These are phyloP conservation scores for Drosophila atripex DNA, from an alignment of 2,888 invertebrate species.

Conservation along the genomic window DNA sequence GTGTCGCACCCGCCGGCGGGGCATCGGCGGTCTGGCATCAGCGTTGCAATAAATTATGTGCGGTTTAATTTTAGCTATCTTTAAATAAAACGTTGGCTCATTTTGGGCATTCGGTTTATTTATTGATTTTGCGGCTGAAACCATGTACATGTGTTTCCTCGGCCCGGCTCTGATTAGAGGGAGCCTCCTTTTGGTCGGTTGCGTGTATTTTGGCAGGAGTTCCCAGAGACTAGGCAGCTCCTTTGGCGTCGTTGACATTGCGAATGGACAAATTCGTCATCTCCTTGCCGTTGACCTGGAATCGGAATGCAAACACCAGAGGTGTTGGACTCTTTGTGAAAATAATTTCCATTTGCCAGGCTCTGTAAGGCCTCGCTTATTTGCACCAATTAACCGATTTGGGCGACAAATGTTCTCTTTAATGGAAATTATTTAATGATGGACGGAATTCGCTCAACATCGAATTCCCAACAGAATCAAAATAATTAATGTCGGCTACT, in stretches of 20 bases:
- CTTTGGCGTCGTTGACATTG: slow-evolving; percentile 4
- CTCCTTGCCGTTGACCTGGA: neutral
- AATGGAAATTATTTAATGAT: slow-evolving; percentile 15
- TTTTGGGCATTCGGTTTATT: slow-evolving; percentile 46
- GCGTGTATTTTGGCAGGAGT: neutral
- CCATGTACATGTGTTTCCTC: slow-evolving; percentile 24
- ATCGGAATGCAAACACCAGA: neutral
- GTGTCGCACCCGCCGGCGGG: slow-evolving; percentile 38
- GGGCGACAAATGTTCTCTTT: slow-evolving; percentile 7
- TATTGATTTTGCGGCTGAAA: slow-evolving; percentile 71
- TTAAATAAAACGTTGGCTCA: slow-evolving; percentile 49
- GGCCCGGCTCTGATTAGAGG: slow-evolving; percentile 28
- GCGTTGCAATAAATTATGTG: slow-evolving; percentile 52
- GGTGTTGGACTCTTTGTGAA: slow-evolving; percentile 15
- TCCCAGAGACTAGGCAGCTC: neutral
- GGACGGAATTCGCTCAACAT: slow-evolving; percentile 24
- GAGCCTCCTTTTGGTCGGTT: slow-evolving; percentile 16
- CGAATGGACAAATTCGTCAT: neutral
- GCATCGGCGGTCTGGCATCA: slow-evolving; percentile 29
- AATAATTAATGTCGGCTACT: slow-evolving; percentile 40
- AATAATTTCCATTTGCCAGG: slow-evolving; percentile 24
- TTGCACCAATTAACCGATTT: slow-evolving; percentile 50
- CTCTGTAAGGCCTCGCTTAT: slow-evolving; percentile 45
- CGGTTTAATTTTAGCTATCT: slow-evolving; percentile 66
- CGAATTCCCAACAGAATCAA: slow-evolving; percentile 32